Percentiles rank a stretch among this genome's conserved stretches.
phyloP scores from a whole-genome alignment of 1,140 invertebrate genomes.

The Camponotus pennsylvanicus region DNA sequence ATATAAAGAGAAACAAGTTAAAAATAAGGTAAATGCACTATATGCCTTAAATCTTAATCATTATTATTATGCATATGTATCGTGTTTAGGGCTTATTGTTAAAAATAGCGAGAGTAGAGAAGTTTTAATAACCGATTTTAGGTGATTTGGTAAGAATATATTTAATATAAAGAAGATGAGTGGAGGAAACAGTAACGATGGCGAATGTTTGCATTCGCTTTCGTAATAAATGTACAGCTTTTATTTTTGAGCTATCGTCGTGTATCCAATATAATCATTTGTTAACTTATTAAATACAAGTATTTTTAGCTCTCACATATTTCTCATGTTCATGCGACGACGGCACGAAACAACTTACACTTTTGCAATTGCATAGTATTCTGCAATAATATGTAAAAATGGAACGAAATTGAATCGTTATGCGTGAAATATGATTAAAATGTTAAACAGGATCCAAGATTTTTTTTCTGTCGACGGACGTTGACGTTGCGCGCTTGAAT shows the following conservation, averaged over 20 bases:
- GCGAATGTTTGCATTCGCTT: conserved; percentile 56
- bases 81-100: background rate
- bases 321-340: conserved; percentile 3
- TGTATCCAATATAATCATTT: conserved; percentile 79
- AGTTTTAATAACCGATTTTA: background rate
- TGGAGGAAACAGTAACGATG: background rate
- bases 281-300: conserved; percentile 81
- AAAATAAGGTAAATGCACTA: background rate
- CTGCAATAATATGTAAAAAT: conserved; percentile 24
- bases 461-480: background rate
- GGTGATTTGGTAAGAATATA: background rate
- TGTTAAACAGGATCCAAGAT: conserved; percentile 32
- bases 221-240: conserved; percentile 79
- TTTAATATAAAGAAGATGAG: background rate
- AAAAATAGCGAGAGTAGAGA: background rate
- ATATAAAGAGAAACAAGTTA: background rate
- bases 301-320: conserved; percentile 45
- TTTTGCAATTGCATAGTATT: conserved; percentile 5
- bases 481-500: conserved; percentile 7
- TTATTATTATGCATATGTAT: background rate
- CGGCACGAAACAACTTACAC: conserved; percentile 34
- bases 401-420: conserved; percentile 37
- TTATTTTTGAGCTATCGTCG: conserved; percentile 76
- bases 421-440: conserved; percentile 52
- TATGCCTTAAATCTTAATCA: background rate